Conservation (phyloP, 2,888 invertebrate genomes). For the Shargacucullia verbasci region DNA sequence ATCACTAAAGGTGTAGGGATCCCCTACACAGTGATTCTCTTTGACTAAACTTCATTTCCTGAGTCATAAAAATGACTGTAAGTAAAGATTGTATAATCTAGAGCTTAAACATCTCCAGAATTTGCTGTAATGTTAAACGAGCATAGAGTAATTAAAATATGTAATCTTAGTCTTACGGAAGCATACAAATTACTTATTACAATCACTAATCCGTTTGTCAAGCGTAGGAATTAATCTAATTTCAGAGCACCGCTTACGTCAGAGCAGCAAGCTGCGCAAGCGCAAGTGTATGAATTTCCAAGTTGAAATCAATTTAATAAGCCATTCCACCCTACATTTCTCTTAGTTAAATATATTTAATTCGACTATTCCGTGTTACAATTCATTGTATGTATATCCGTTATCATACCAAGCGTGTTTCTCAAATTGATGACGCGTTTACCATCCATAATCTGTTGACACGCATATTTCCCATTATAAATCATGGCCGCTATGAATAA, state of each 20-base stretch:
- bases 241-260: too few relatives aligned
- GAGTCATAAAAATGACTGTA: neutral
- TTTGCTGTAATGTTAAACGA: neutral
- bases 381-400: conserved; percentile 14
- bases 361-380: neutral
- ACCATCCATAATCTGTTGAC: conserved; percentile 10
- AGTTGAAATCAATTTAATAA: too few relatives aligned
- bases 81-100: neutral
- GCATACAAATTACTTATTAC: neutral
- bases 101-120: neutral
- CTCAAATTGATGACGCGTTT: conserved; percentile 8
- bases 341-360: too few relatives aligned
- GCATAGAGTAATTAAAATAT: neutral
- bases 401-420: neutral
- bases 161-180: neutral
- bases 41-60: neutral
- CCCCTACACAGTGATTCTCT: too few relatives aligned
- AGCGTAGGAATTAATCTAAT: too few relatives aligned
- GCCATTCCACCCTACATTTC: too few relatives aligned
- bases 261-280: too few relatives aligned
- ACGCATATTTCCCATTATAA: conserved; percentile 34
- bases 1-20: too few relatives aligned
- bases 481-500: conserved; percentile 25
- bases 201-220: neutral
- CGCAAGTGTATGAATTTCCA: too few relatives aligned